These are phyloP conservation scores for Steinernema feltiae DNA, from an alignment of 1,140 invertebrate species.

Conservation along the genomic window DNA sequence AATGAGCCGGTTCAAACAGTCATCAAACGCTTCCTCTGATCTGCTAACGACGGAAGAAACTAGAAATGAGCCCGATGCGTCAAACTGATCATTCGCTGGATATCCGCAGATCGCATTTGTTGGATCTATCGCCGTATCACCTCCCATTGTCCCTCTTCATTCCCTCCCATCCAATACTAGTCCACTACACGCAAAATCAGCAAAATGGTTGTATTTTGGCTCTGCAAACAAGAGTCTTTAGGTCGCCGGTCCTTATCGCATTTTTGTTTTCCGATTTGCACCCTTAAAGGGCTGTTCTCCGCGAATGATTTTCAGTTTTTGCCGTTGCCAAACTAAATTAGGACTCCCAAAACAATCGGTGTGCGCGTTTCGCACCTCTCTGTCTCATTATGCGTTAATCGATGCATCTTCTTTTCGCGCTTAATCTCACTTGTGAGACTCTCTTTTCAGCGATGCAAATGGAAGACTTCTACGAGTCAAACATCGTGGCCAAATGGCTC, in stretches of 20 bases:
- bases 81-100: not conserved
- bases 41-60: not conserved
- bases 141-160: not conserved
- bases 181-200: not conserved
- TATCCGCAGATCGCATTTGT: slow-evolving; percentile 3
- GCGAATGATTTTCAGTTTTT: not conserved
- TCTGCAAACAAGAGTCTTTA: not conserved
- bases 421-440: not conserved
- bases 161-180: not conserved
- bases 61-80: slow-evolving; percentile 8
- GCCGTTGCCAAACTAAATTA: too few relatives aligned
- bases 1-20: not conserved
- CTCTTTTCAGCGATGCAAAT: not conserved
- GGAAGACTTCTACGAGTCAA: slow-evolving; percentile 7
- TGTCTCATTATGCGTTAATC: not conserved
- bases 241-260: not conserved
- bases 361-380: not conserved
- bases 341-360: too few relatives aligned
- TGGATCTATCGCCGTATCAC: not conserved
- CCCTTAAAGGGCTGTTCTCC: not conserved
- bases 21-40: not conserved
- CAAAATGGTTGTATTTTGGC: slow-evolving; percentile 1
- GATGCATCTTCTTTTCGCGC: not conserved
- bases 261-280: not conserved
- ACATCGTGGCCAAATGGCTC: not conserved